Conservation (phyloP, 2,888 invertebrate species). For the Tipula helvola region DNA sequence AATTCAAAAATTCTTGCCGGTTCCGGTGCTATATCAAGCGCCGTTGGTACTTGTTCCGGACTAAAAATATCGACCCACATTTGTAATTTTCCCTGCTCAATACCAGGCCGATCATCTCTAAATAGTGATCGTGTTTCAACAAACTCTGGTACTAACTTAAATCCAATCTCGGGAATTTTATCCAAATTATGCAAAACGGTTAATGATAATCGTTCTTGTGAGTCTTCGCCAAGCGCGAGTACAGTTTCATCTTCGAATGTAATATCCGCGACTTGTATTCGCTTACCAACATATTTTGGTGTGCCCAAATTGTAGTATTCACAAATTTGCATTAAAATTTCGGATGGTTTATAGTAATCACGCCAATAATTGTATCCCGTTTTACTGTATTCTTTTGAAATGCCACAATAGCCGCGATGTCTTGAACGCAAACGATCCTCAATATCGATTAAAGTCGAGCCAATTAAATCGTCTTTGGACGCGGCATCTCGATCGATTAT, state of each 20-base stretch:
- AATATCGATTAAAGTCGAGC: constrained; percentile 71
- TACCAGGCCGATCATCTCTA: constrained; percentile 56
- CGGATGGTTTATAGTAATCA: constrained; percentile 56
- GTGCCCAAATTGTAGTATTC: constrained; percentile 46
- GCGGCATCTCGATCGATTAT: constrained; percentile 62
- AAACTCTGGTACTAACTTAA: constrained; percentile 75
- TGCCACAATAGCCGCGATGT: constrained; percentile 67
- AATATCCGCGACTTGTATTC: constrained; percentile 41
- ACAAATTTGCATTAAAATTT: constrained; percentile 60
- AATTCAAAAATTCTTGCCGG: constrained; percentile 55
- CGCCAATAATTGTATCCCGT: constrained; percentile 67
- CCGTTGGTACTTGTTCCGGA: constrained; percentile 47
- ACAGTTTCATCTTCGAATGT: constrained; percentile 27
- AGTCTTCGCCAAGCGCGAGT: constrained; percentile 37
- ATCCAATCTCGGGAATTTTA: constrained; percentile 64
- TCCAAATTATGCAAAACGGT: constrained; percentile 61
- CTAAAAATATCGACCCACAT: constrained; percentile 86
- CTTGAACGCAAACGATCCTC: constrained; percentile 74
- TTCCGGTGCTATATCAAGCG: constrained; percentile 63
- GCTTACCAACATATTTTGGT: constrained; percentile 40
- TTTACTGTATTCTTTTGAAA: constrained; percentile 53
- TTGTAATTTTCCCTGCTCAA: constrained; percentile 76
- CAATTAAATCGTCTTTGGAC: constrained; percentile 65
- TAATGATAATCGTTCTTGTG: constrained; percentile 63
- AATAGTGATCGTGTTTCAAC: constrained; percentile 76